Base-by-base conservation (phyloP, 2,113 vertebrate genomes). In the Isurus oxyrinchus region DNA sequence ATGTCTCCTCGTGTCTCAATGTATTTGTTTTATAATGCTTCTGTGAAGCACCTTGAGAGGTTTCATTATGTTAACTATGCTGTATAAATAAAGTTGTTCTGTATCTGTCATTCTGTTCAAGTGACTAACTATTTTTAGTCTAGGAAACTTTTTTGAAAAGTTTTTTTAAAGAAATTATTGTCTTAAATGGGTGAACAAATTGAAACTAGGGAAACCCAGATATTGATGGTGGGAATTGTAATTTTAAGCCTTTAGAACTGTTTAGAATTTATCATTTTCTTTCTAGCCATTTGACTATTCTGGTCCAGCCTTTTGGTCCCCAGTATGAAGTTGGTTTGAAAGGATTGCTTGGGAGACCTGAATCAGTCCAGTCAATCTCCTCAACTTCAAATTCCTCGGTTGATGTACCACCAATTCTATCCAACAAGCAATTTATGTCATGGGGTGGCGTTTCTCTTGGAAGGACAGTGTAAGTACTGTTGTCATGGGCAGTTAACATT, bases 361-460 rank as follows among this genome's bases (percentile, higher is more conserved):
- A 59, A 97, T 97, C 96, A 2, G 90, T 96, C 21, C 97, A 97
- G 96, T 96, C 96, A 96, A 90, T 97, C 2, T n/a, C 91, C 69
- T 16, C 96, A 61, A 96, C 66, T 61, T 81, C 97, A 53, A 87
- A 21, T 69, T 96, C 96, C 79, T 96, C 97, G 96, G 96, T 93
- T 49, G 98, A 98, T 76, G 97, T 98, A 96, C 98, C 99, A 3
- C 98, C 98, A 0, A 98, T 99, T 96, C 99, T 99, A 11, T 99
- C 99, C 96, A 99, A 99, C 97, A 99, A 99, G 97, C 99, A 99
- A 72, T 99, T 99, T 67, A 96, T 99, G 96, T 97, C 98, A 13
- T 99, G 99, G 99, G 99, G 99, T 97, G 99, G 99, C 23, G 98
- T 99, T 84, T 97, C 98, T 19, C 97, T 99, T 31, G 99, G 99